Conservation (phyloP, 2,113 vertebrate species). For the Drymodes brunneopygia region DNA sequence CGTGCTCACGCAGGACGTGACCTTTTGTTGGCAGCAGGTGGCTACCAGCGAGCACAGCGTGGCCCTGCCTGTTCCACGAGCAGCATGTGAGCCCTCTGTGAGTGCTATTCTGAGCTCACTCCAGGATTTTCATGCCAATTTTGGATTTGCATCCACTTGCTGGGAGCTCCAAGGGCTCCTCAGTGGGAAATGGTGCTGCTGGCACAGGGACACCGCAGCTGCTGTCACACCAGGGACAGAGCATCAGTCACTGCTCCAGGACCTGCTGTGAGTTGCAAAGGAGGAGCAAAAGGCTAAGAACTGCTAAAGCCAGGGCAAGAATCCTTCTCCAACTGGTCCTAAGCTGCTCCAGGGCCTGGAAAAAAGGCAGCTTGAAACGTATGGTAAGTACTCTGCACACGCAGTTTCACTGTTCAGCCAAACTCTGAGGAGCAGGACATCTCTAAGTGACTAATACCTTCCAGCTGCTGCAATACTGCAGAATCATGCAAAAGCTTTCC, state of each 20-base stretch:
- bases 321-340: not conserved
- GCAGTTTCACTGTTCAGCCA: not conserved
- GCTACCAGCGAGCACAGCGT: not conserved
- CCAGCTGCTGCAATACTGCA: not conserved
- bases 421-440: not conserved
- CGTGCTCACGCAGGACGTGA: accelerated
- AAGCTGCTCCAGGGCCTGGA: not conserved
- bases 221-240: not conserved
- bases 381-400: not conserved
- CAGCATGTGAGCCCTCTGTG: not conserved
- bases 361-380: not conserved
- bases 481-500: not conserved
- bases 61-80: not conserved
- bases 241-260: not conserved
- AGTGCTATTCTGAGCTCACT: not conserved
- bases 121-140: not conserved
- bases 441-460: not conserved
- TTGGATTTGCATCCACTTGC: not conserved
- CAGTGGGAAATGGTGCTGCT: not conserved
- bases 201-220: not conserved
- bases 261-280: not conserved
- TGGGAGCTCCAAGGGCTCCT: not conserved
- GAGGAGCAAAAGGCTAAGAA: not conserved
- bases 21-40: accelerated
- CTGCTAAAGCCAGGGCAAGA: not conserved